Evolutionary conservation across 2,888 invertebrate genomes (phyloP).

Genomic region (Parnassius orleans): DNA sequence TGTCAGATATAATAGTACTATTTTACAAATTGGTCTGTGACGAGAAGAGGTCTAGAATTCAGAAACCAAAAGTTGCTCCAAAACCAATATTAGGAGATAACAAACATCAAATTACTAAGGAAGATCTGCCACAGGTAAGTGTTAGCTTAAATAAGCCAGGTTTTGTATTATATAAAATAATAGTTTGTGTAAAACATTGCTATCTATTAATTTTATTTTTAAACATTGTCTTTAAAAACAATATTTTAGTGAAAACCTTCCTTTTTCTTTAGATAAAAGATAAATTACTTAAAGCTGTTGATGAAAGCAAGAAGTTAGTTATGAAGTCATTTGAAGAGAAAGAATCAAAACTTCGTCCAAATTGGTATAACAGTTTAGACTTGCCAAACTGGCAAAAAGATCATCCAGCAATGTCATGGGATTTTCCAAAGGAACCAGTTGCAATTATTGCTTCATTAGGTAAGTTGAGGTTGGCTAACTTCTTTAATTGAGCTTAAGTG

Average conservation of each 20-base stretch:
- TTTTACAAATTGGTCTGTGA: conserved; percentile 80
- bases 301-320: conserved; percentile 73
- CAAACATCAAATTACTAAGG: conserved; percentile 82
- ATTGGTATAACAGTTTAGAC: conserved; percentile 68
- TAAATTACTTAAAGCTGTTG: conserved; percentile 74
- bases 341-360: conserved; percentile 58
- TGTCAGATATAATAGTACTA: conserved; percentile 80
- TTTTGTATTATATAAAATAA: too few relatives aligned
- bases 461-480: conserved; percentile 34
- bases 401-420: conserved; percentile 75
- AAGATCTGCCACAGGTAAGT: conserved; percentile 83
- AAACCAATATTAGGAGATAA: conserved; percentile 68
- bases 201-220: conserved; percentile 30
- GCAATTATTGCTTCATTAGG: conserved; percentile 64
- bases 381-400: conserved; percentile 75
- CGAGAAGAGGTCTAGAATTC: conserved; percentile 80
- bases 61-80: conserved; percentile 76
- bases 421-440: conserved; percentile 70
- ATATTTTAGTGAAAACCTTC: too few relatives aligned
- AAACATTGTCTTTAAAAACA: too few relatives aligned
- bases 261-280: conserved; percentile 61
- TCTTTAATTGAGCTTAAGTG: too few relatives aligned
- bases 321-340: conserved; percentile 76
- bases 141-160: background rate
- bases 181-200: background rate